Evolutionary conservation across 30 jellyfish, hydroid and myxozoan species (phyloP), one percentile per base, ranked within the genome.

Genomic region (Nemopilema nomurai): DNA sequence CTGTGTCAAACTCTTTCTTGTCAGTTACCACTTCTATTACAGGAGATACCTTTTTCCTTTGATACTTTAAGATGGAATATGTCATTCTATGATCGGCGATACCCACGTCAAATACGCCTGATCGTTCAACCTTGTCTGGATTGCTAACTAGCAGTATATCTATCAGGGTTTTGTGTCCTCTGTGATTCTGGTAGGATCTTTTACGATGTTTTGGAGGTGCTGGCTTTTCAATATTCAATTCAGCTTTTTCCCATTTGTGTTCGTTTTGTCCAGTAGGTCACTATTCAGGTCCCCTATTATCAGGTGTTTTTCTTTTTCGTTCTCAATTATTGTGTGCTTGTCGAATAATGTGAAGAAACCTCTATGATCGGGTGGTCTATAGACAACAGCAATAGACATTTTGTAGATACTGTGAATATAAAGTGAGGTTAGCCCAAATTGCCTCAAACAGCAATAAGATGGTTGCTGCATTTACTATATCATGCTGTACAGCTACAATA

Each of bases 321-420:
- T 69, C 27, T 69, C 53, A 69, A 30, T 0, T 69, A 6, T 69
- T 69, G 27, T 69, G 62, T 69, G 80, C 8, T 69, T 69, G 0
- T 69, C 80, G 80, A 69, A 69, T n/a, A 69, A 62, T 24, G 80
- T 26, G 80, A 74, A 74, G 72, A 25, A 74, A 32, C 85, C 72
- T 74, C 72, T 74, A 30, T 49, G 49, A 49, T 74, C 72, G n/a
- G 75, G 85, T 74, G 85, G 85, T 52, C 85, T 74, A 52, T 74
- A 74, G 9, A 74, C 8, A 28, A 74, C 76, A 41, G 85, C 76
- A 52, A 32, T 74, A 27, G 75, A 74, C 8, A 32, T 49, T 52
- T 52, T 49, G n/a, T n/a, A n/a, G n/a, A n/a, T n/a, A n/a, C 8
- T 28, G 85, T 49, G 75, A 74, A 52, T 74, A 75, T 32, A 74